Evolutionary conservation across 1,140 invertebrate species (phyloP).

Genomic region (Ceratosolen fusciceps): DNA sequence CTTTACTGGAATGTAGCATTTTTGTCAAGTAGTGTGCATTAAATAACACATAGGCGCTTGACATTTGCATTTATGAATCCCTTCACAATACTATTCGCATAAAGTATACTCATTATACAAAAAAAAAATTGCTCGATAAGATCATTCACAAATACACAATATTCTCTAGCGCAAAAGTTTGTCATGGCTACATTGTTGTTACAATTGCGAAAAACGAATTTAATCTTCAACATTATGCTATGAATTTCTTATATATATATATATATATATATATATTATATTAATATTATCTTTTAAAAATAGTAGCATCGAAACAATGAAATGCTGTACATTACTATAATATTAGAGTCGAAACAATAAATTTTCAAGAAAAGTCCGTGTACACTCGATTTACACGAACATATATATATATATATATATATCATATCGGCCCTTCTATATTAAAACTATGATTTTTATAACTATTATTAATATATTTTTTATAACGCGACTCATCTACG

Average conservation of each 20-base stretch:
- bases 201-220: conserved; percentile 20
- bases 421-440: conserved; percentile 55
- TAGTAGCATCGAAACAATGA: conserved; percentile 26
- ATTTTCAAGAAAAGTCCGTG: conserved; percentile 31
- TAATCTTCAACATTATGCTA: conserved; percentile 10
- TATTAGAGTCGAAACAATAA: conserved; percentile 29
- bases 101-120: conserved; percentile 53
- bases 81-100: conserved; percentile 58
- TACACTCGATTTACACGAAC: conserved; percentile 41
- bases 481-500: conserved; percentile 61
- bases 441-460: conserved; percentile 66
- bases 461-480: conserved; percentile 58
- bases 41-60: conserved; percentile 43
- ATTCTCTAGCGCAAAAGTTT: conserved; percentile 31
- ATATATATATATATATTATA: too few species aligned
- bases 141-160: conserved; percentile 35
- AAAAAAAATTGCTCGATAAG: conserved; percentile 31
- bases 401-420: too few species aligned
- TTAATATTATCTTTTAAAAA: conserved; percentile 34
- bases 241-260: too few species aligned
- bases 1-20: conserved; percentile 51
- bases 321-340: conserved; percentile 32
- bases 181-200: conserved; percentile 38
- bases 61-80: conserved; percentile 37
- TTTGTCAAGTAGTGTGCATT: conserved; percentile 36